Conservation (phyloP, 1,140 invertebrate species). For the Hycleus phaleratus region DNA sequence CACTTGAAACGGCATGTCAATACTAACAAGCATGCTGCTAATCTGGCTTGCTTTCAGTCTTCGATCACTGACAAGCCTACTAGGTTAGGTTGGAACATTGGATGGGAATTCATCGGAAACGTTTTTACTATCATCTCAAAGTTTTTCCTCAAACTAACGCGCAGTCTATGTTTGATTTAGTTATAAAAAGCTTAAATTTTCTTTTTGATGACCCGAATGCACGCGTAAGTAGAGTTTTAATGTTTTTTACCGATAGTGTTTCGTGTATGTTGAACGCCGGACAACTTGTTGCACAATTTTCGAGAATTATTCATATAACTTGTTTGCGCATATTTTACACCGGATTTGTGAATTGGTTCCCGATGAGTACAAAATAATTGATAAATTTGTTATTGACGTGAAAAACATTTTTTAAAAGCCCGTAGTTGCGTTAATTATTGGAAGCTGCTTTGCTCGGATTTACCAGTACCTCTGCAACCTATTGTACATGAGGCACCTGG, state of each 20-base stretch:
- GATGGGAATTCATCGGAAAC: neutral
- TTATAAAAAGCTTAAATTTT: too few relatives aligned
- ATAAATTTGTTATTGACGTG: constrained; percentile 26
- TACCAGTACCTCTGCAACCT: constrained; percentile 28
- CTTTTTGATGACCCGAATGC: too few relatives aligned
- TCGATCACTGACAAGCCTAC: too few relatives aligned
- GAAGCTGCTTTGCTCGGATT: constrained; percentile 22
- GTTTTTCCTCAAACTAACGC: too few relatives aligned
- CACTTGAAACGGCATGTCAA: too few relatives aligned
- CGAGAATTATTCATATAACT: constrained; percentile 31
- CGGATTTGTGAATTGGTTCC: constrained; percentile 30
- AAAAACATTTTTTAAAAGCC: constrained; percentile 32
- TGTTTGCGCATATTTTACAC: constrained; percentile 34
- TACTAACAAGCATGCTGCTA: too few relatives aligned
- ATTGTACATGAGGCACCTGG: constrained; percentile 33
- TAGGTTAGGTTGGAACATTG: neutral
- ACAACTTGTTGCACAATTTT: constrained; percentile 14
- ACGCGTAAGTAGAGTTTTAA: neutral
- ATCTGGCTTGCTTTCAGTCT: too few relatives aligned
- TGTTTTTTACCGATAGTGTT: constrained; percentile 29
- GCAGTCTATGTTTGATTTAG: too few relatives aligned
- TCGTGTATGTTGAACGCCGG: constrained; percentile 33
- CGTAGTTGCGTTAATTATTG: constrained; percentile 20
- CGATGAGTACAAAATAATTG: constrained; percentile 20
- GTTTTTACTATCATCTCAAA: too few relatives aligned